phyloP scores from a whole-genome alignment of 1,140 invertebrate species.

The Odontomachus brunneus region DNA sequence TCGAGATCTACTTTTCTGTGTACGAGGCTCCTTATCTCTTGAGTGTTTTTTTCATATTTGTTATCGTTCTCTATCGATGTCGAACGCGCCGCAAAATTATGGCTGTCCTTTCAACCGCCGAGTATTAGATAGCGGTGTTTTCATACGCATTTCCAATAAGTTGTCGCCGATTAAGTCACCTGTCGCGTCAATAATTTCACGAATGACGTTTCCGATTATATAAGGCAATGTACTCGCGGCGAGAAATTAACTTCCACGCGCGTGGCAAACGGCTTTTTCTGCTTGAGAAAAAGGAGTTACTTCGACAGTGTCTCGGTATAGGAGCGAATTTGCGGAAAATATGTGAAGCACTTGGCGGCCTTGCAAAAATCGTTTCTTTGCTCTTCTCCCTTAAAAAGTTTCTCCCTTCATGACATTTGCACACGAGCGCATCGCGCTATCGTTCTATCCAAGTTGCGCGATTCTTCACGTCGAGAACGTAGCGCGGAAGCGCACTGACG shows the following conservation, averaged over 20 bases:
- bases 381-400: background rate
- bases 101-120: slow-evolving; percentile 5
- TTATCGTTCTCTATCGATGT: slow-evolving; percentile 75
- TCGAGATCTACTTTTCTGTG: slow-evolving; percentile 68
- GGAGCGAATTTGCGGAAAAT: no score
- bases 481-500: slow-evolving; percentile 25
- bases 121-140: slow-evolving; percentile 10
- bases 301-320: background rate
- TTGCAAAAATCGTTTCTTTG: background rate
- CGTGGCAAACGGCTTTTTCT: no score
- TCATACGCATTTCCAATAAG: slow-evolving; percentile 1
- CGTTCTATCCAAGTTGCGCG: background rate
- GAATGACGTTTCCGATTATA: background rate
- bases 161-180: slow-evolving; percentile 33
- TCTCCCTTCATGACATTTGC: background rate
- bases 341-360: no score
- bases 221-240: background rate
- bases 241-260: background rate
- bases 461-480: slow-evolving; percentile 1
- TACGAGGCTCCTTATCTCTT: slow-evolving; percentile 69
- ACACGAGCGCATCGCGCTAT: background rate
- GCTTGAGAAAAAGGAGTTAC: background rate
- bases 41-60: slow-evolving; percentile 75
- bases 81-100: slow-evolving; percentile 59
- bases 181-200: slow-evolving; percentile 16